These are phyloP conservation scores for Nesometra sesokonis DNA, from an alignment of 35 echinoderm and acorn worm genomes.

Conservation along the genomic window DNA sequence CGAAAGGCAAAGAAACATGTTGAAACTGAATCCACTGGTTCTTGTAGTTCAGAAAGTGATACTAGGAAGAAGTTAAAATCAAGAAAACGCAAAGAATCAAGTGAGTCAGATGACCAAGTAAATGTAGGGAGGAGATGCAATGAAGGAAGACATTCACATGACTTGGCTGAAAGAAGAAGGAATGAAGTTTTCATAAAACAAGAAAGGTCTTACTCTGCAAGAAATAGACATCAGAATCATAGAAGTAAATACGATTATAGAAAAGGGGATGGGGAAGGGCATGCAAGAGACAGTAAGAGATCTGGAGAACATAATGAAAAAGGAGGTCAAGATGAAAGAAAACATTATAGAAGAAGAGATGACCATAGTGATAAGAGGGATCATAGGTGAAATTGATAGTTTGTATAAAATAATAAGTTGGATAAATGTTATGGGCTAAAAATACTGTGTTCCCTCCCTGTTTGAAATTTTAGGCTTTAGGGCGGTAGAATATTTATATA, in stretches of 20 bases:
- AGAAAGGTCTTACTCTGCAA: slow-evolving; percentile 16
- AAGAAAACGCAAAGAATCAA: slow-evolving; percentile 11
- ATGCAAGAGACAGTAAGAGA: background rate
- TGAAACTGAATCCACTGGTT: background rate
- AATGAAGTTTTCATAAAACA: background rate
- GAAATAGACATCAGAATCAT: background rate
- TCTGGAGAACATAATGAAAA: slow-evolving; percentile 11
- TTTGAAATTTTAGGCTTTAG: too few species aligned
- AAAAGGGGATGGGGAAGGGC: background rate
- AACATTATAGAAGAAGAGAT: slow-evolving; percentile 10
- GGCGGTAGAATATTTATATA: too few species aligned
- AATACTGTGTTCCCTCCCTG: too few species aligned
- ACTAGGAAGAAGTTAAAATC: slow-evolving; percentile 2
- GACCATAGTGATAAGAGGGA: slow-evolving; percentile 2
- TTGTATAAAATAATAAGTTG: too few species aligned
- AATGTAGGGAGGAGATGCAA: background rate
- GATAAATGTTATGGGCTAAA: too few species aligned
- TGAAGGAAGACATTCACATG: background rate
- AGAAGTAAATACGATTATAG: background rate
- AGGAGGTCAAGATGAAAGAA: slow-evolving; percentile 21
- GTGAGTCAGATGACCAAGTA: background rate
- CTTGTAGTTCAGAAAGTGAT: background rate
- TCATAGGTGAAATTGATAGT: background rate
- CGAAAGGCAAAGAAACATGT: background rate
- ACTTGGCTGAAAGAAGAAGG: background rate